These are phyloP conservation scores for Pachyrhynchus sulphureomaculatus DNA, from an alignment of 1,140 invertebrate species.

Conservation along the genomic window DNA sequence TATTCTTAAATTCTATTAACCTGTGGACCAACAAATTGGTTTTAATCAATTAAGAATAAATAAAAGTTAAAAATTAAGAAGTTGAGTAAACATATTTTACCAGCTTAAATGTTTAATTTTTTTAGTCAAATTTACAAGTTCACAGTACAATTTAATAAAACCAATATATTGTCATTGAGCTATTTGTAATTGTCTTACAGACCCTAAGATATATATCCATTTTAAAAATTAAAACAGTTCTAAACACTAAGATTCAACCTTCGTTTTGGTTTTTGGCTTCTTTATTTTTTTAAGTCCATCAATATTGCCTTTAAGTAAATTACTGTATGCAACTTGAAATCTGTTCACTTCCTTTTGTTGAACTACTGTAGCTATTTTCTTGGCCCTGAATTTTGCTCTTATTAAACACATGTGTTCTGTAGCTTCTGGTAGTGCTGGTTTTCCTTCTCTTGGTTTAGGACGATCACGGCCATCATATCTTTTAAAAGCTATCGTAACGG, in stretches of 20 bases:
- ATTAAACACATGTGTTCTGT: constrained; percentile 74
- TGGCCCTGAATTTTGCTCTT: constrained; percentile 67
- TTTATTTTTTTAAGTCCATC: constrained; percentile 84
- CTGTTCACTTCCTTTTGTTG: constrained; percentile 80
- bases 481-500: constrained; percentile 69
- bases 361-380: constrained; percentile 79
- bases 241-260: constrained; percentile 57
- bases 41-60: too few species aligned
- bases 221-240: background rate
- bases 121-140: too few species aligned
- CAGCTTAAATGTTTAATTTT: too few species aligned
- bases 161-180: too few species aligned
- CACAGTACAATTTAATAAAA: too few species aligned
- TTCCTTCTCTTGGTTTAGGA: constrained; percentile 63
- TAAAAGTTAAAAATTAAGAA: too few species aligned
- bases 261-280: constrained; percentile 72
- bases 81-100: too few species aligned
- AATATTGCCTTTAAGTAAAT: constrained; percentile 80
- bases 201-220: background rate
- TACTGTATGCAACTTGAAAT: constrained; percentile 82
- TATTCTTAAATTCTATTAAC: too few species aligned
- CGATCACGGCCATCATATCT: constrained; percentile 73
- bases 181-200: too few species aligned
- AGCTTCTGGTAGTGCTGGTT: constrained; percentile 59
- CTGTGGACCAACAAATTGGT: too few species aligned